phyloP scores from a whole-genome alignment of 1,140 invertebrate genomes.

The Pemphigus obesinymphae region DNA sequence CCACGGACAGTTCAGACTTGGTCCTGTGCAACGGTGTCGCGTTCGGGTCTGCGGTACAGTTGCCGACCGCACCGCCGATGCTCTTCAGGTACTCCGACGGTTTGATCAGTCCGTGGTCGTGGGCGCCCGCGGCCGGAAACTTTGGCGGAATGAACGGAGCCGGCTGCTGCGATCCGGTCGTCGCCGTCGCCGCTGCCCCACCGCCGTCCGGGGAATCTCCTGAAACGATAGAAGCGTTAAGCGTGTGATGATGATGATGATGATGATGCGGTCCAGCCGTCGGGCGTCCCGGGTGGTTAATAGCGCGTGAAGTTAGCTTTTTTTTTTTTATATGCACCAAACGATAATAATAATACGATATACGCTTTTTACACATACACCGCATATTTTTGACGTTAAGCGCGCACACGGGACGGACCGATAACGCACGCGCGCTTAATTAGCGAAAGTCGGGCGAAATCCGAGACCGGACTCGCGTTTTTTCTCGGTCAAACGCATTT shows the following conservation, averaged over 20 bases:
- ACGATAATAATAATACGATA: no score
- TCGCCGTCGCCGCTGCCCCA: neutral
- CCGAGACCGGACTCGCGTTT: neutral
- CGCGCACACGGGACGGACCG: neutral
- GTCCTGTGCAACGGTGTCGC: conserved; percentile 4
- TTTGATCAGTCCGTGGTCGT: conserved; percentile 74
- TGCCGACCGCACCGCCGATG: conserved; percentile 52
- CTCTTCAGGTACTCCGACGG: conserved; percentile 85
- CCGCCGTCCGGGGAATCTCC: neutral
- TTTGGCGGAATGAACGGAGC: conserved; percentile 83
- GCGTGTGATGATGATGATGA: no score
- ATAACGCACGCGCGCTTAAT: neutral
- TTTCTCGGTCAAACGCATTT: neutral
- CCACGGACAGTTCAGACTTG: conserved; percentile 37
- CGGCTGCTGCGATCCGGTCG: conserved; percentile 59
- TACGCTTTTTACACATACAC: neutral
- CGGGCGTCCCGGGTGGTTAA: neutral
- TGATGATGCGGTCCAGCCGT: no score
- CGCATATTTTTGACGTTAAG: neutral
- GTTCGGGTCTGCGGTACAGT: no score
- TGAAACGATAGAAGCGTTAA: no score
- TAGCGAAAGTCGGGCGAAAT: conserved; percentile 3
- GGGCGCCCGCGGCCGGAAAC: conserved; percentile 62
- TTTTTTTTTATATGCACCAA: neutral
- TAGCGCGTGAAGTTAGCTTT: neutral